These are phyloP conservation scores for Macrosiphum euphorbiae DNA, from an alignment of 2,888 invertebrate species.

Conservation along the genomic window DNA sequence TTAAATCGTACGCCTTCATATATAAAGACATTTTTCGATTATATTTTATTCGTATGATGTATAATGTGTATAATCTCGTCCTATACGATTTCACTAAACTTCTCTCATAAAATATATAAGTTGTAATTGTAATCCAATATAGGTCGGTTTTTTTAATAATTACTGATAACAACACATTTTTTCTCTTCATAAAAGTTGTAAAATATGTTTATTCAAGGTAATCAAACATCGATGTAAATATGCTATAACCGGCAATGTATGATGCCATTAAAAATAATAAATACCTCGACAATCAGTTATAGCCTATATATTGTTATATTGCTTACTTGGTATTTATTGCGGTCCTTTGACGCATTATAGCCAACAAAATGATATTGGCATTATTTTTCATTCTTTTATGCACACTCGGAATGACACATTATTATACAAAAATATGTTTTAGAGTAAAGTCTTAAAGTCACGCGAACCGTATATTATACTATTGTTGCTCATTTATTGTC, in stretches of 20 bases:
- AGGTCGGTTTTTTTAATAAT: background rate
- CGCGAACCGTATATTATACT: background rate
- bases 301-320: background rate
- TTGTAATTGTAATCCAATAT: background rate
- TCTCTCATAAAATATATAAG: background rate
- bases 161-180: background rate
- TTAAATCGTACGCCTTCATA: background rate
- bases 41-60: background rate
- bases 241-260: background rate
- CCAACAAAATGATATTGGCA: background rate
- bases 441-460: background rate
- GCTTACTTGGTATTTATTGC: slow-evolving; percentile 14
- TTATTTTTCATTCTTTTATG: background rate
- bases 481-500: background rate
- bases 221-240: background rate
- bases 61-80: background rate
- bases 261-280: slow-evolving; percentile 14
- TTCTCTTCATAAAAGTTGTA: slow-evolving; percentile 17
- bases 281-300: slow-evolving; percentile 29
- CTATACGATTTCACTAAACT: background rate
- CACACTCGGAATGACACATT: background rate
- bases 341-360: background rate
- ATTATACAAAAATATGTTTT: background rate
- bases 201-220: background rate
- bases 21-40: background rate